Conservation (phyloP, 2,888 invertebrate species). For the Prosapia bicincta region DNA sequence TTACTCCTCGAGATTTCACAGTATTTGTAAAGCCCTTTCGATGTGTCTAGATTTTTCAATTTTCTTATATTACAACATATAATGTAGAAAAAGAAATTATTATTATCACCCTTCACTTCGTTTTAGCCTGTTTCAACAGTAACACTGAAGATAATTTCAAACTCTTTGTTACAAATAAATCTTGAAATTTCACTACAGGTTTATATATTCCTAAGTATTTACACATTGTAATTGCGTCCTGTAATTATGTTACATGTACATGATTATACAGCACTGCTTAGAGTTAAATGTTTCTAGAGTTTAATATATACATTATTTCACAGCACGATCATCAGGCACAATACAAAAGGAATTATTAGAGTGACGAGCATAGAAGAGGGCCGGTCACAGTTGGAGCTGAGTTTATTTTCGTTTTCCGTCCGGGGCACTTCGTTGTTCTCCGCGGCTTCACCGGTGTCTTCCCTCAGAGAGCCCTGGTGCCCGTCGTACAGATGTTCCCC, state of each 20-base stretch:
- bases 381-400: neutral
- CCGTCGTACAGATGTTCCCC: conserved; percentile 35
- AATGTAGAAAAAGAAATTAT: no score
- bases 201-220: no score
- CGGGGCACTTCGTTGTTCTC: neutral
- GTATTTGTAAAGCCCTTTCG: no score
- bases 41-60: no score
- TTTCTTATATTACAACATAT: no score
- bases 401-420: neutral
- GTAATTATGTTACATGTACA: neutral
- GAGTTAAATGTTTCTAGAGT: neutral
- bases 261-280: neutral
- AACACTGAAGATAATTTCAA: no score
- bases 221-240: neutral
- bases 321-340: neutral
- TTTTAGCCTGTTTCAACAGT: no score
- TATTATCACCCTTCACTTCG: no score
- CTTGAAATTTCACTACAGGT: no score
- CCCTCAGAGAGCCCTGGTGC: conserved; percentile 40
- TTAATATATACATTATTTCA: neutral
- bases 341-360: neutral
- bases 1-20: no score
- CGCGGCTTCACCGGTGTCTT: conserved; percentile 29
- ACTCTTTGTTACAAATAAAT: no score
- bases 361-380: neutral